Base-by-base conservation (phyloP, 1,140 invertebrate species). In the Pantala flavescens region DNA sequence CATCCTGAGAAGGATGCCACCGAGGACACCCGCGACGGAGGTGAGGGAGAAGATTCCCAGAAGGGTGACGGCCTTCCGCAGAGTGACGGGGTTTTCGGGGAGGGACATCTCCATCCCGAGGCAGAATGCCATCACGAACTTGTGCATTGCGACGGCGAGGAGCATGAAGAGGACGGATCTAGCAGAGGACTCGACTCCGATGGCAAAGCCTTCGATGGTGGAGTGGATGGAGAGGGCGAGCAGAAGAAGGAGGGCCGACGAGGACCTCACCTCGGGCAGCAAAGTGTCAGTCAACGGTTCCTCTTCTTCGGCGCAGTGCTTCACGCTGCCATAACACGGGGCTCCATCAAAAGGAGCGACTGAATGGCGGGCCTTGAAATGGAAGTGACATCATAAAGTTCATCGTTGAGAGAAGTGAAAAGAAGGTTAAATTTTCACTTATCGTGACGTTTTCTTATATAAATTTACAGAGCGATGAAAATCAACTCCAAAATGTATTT, bases 181-280 rank as follows among this genome's bases (percentile, higher is more conserved):
- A 75, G 85, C 77, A 10, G 82, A 83, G 75, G 88, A 86, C 78
- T 91, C 88, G 42, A 95, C 82, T 0, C 93, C 93, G 78, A 96
- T 91, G 0, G 93, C 92, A 42, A 95, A 80, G 55, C 93, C 93
- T 83, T 96, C 93, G 24, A 95, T 85, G 3, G 92, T 80, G 19
- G 91, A 89, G 79, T 93, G 93, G 55, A 93, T 82, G 7, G 91
- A 90, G 10, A 95, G 82, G 0, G 93, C 93, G 10, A 90, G 80
- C 43, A 93, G 79, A 23, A 91, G 81, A 0, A 84, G 85, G 0
- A 91, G 90, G 82, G 49, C 16, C 14, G 49, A 63, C n/a, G 49
- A 63, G 5, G 49, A 63, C 49, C 12, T 16, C 49, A 3, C n/a
- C 49, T 63, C 16, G 49, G 49, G 14, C 49, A 63, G 1, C 16